A percentile compares a stretch with the other conserved stretches of the same genome.
phyloP scores from a whole-genome alignment of 2,113 vertebrate species.

The Panurus biarmicus region DNA sequence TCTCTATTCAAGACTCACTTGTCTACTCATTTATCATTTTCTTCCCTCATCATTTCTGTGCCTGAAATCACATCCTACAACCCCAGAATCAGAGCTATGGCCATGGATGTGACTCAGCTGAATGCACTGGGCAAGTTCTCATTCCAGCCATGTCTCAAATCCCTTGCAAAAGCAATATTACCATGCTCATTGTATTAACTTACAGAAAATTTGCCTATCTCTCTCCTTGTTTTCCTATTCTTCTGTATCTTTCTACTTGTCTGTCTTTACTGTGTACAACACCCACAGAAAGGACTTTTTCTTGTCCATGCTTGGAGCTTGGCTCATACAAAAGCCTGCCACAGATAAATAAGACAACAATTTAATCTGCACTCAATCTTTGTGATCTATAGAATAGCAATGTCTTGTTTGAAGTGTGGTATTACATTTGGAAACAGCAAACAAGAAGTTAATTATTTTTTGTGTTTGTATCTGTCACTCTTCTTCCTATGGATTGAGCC shows the following conservation, averaged over 20 bases:
- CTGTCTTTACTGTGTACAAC: not conserved
- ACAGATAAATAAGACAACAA: slow-evolving; percentile 17
- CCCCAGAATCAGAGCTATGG: not conserved
- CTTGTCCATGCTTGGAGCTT: not conserved
- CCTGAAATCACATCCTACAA: not conserved
- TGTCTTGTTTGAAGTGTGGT: slow-evolving; percentile 17
- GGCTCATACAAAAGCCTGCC: not conserved
- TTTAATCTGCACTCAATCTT: slow-evolving; percentile 24
- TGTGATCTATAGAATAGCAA: not conserved
- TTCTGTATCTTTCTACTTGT: not conserved
- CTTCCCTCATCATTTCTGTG: not conserved
- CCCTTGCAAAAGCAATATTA: not conserved
- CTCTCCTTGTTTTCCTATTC: not conserved
- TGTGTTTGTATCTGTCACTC: slow-evolving; percentile 7
- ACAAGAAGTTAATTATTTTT: slow-evolving; percentile 47
- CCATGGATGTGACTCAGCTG: not conserved
- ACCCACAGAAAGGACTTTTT: not conserved
- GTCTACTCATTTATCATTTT: not conserved
- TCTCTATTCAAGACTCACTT: not conserved
- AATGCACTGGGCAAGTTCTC: not conserved
- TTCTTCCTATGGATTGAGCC: not conserved
- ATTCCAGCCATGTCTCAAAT: not conserved
- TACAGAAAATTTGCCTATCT: not conserved
- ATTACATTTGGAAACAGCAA: slow-evolving; percentile 47
- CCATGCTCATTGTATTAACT: not conserved